Evolutionary conservation across 2,888 invertebrate species (phyloP).

Genomic region (Poecilus cupreus): DNA sequence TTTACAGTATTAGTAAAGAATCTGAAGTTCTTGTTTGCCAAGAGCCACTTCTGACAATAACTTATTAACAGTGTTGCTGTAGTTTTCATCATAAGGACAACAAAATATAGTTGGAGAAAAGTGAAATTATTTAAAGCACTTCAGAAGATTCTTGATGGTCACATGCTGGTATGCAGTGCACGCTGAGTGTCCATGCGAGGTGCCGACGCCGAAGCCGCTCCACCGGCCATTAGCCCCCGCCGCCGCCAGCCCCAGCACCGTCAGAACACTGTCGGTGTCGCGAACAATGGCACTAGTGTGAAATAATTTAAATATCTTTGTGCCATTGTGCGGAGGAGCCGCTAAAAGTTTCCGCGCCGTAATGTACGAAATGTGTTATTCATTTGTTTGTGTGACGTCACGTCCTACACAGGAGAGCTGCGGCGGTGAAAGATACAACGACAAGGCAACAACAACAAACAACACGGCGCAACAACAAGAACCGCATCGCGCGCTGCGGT

Average conservation of each 20-base stretch:
- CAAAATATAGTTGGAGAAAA: slow-evolving; percentile 31
- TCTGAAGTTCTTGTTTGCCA: not conserved
- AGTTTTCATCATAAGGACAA: not conserved
- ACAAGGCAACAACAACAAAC: slow-evolving; percentile 47
- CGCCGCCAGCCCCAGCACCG: not conserved
- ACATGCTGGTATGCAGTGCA: not conserved
- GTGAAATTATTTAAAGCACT: slow-evolving; percentile 39
- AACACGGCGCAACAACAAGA: slow-evolving; percentile 25
- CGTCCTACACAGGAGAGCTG: slow-evolving; percentile 26
- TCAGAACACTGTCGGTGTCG: not conserved
- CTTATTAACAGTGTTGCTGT: not conserved
- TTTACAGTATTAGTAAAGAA: not conserved
- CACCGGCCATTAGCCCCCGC: slow-evolving; percentile 13
- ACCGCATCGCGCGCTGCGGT: slow-evolving; percentile 2
- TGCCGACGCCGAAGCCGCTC: not conserved
- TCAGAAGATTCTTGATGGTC: slow-evolving; percentile 12
- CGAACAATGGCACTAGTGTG: slow-evolving; percentile 60
- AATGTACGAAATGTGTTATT: slow-evolving; percentile 64
- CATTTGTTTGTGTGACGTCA: slow-evolving; percentile 60
- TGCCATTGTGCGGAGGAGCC: slow-evolving; percentile 61
- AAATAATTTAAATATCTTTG: slow-evolving; percentile 65
- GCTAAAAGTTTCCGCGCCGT: slow-evolving; percentile 62
- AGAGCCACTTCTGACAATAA: not conserved
- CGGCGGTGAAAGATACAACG: slow-evolving; percentile 21
- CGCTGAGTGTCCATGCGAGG: not conserved